Evolutionary conservation across 2,888 invertebrate genomes (phyloP).

Genomic region (Ctena decussata): DNA sequence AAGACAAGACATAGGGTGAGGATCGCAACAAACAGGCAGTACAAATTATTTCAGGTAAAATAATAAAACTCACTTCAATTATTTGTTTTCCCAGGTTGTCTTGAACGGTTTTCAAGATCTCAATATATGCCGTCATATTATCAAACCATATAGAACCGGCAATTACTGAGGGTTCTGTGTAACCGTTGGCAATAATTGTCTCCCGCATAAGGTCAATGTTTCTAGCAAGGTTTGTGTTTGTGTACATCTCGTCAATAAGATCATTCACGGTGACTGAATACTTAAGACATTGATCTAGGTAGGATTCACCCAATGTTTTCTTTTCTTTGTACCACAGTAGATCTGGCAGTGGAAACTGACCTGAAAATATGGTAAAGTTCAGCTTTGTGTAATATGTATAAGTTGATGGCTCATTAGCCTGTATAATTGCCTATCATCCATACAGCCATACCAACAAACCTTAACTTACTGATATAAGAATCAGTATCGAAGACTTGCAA

Average conservation of each 20-base stretch:
- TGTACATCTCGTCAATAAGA: conserved; percentile 34
- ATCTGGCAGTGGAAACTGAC: conserved; percentile 60
- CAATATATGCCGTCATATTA: conserved; percentile 77
- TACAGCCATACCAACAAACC: too few relatives aligned
- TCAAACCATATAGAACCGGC: conserved; percentile 74
- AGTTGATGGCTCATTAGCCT: too few relatives aligned
- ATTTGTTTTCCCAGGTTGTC: conserved; percentile 53
- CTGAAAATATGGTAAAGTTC: conserved; percentile 64
- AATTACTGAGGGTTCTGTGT: conserved; percentile 47
- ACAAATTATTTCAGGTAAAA: too few relatives aligned
- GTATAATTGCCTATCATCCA: too few relatives aligned
- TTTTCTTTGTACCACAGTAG: conserved; percentile 71
- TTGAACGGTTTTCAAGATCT: conserved; percentile 70
- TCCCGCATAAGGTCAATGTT: conserved; percentile 61
- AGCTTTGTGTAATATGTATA: too few relatives aligned
- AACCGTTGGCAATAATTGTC: conserved; percentile 56
- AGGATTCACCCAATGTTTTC: conserved; percentile 62
- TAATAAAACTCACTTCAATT: conserved; percentile 44
- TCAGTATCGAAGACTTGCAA: too few relatives aligned
- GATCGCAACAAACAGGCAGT: too few relatives aligned
- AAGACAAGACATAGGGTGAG: too few relatives aligned
- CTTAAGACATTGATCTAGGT: conserved; percentile 58
- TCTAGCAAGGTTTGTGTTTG: conserved; percentile 30
- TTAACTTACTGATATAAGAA: too few relatives aligned
- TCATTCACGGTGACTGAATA: conserved; percentile 47